phyloP scores from a whole-genome alignment of 2,113 vertebrate genomes.

The Lepus timidus region DNA sequence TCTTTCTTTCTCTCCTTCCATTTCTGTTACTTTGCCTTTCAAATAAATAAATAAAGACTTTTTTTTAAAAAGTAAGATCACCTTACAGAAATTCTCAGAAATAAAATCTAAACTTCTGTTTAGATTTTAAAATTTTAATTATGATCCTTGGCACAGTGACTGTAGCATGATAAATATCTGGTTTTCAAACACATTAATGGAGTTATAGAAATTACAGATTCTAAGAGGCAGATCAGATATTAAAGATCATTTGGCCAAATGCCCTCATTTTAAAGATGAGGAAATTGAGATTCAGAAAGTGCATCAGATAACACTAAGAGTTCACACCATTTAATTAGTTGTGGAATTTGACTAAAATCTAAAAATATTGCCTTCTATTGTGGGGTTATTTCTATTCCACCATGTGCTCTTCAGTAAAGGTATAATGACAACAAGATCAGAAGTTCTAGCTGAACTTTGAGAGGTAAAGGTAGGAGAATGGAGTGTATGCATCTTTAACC shows the following conservation, averaged over 20 bases:
- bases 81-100: not conserved
- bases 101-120: slow-evolving; percentile 2
- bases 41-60: too few species aligned
- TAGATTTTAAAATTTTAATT: slow-evolving; percentile 25
- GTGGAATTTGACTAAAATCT: slow-evolving; percentile 15
- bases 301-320: not conserved
- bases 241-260: not conserved
- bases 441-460: not conserved
- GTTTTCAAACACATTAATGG: not conserved
- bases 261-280: not conserved
- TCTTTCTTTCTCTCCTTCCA: too few species aligned
- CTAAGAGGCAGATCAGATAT: not conserved
- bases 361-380: not conserved
- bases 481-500: not conserved
- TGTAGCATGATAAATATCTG: not conserved
- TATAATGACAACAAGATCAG: not conserved
- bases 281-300: slow-evolving; percentile 4
- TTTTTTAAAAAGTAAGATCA: not conserved
- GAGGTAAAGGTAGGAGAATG: not conserved
- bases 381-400: not conserved
- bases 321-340: not conserved
- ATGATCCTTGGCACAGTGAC: not conserved
- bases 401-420: not conserved
- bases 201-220: slow-evolving; percentile 42
- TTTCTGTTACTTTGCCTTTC: too few species aligned